A percentile compares a stretch with the other conserved stretches of the same genome.
Evolutionary conservation across 1,140 invertebrate species (phyloP).

Genomic region (Sycophaga agraensis): DNA sequence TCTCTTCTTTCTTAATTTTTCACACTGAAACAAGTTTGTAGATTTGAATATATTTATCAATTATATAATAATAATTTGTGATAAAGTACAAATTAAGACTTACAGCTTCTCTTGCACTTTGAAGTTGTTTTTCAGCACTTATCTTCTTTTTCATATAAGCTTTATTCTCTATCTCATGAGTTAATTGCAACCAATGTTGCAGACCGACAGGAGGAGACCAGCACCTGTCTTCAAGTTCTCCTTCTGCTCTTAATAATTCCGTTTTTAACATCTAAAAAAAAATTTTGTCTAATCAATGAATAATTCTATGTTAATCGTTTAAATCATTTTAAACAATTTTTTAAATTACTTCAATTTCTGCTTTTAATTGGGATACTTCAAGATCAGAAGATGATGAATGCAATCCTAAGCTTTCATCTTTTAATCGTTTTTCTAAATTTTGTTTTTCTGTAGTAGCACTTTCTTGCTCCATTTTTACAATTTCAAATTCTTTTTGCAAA

Average conservation of each 20-base stretch:
- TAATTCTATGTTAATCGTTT: not conserved
- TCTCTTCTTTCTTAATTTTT: slow-evolving; percentile 88
- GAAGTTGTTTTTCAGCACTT: slow-evolving; percentile 81
- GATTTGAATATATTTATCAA: slow-evolving; percentile 6
- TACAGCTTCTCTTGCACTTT: slow-evolving; percentile 85
- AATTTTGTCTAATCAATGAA: not conserved
- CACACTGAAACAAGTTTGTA: slow-evolving; percentile 67
- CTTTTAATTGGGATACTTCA: slow-evolving; percentile 79
- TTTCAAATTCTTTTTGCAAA: slow-evolving; percentile 63
- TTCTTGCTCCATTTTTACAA: slow-evolving; percentile 70
- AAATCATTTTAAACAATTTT: slow-evolving; percentile 1
- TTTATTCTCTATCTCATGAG: slow-evolving; percentile 90
- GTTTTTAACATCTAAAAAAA: slow-evolving; percentile 70
- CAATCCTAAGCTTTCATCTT: slow-evolving; percentile 68
- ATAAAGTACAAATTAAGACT: slow-evolving; percentile 43
- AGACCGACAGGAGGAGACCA: slow-evolving; percentile 85
- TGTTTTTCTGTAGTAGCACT: slow-evolving; percentile 78
- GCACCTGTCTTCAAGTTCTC: slow-evolving; percentile 83
- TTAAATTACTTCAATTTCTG: slow-evolving; percentile 73
- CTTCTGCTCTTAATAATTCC: slow-evolving; percentile 82
- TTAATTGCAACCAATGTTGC: slow-evolving; percentile 91
- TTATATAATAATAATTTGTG: not conserved
- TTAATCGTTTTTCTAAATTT: slow-evolving; percentile 75
- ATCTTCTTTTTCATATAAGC: slow-evolving; percentile 84
- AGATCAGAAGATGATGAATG: slow-evolving; percentile 76